Base-by-base conservation (phyloP, 2,888 invertebrate species). In the Lycophotia porphyrea region DNA sequence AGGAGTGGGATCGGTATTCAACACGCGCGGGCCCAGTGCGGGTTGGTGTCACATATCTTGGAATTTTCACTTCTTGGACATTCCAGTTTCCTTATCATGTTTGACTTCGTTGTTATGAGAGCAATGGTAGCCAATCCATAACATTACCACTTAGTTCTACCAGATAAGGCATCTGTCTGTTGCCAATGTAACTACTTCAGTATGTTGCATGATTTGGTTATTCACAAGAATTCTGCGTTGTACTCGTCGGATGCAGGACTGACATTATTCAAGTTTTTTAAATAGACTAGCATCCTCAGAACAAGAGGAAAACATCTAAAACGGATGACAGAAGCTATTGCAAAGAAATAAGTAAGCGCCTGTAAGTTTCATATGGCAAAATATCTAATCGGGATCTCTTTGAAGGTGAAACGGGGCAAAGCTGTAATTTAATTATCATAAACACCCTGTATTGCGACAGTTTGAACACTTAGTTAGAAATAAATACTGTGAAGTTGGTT, bases 381-480 rank as follows among this genome's bases (percentile, higher is more conserved):
- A 34, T 11, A 11, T 21, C 31, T 60, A 31, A 0, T 1, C 5
- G 9, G 4, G 4, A n/a, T 15, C 24, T 36, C 27, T 13, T 36
- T 52, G 34, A n/a, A 4, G 2, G 15, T 21, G 31, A 21, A 58
- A 21, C 31, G 8, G 5, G 60, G 39, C 15, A 27, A 58, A 52
- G 18, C 34, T 65, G 7, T 58, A 2, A 68, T 47, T 36, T 21
- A 31, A 34, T 60, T 60, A 47, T 15, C 7, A 65, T 5, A 39
- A n/a, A 47, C 55, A 55, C 47, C 1, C 31, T 3, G 58, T 1
- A 36, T 65, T 78, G 65, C 42, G 21, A 60, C 21, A 49, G 42
- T 49, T 24, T 58, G 60, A 52, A 75, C 55, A 47, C 4, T 60
- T 21, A 9, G 11, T 70, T 34, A 27, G 5, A 70, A 70, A 36